Conservation (phyloP, 2,113 vertebrate species). For the Leptobrachium leishanense region DNA sequence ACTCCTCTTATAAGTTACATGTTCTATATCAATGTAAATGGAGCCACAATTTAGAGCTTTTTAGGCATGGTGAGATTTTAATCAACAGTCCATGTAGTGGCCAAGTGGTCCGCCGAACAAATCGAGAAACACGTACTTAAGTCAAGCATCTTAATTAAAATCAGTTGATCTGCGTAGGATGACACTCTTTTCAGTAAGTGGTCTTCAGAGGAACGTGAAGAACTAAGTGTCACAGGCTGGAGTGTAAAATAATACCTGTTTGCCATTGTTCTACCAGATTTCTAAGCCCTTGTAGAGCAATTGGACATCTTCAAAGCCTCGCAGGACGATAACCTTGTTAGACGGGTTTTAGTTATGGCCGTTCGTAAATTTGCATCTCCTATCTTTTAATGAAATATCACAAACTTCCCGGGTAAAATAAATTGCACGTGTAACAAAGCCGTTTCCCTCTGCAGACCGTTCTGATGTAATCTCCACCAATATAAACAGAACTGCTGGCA, state of each 20-base stretch:
- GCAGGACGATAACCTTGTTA: conserved; percentile 15
- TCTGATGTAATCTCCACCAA: conserved; percentile 18
- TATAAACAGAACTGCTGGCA: conserved; percentile 3
- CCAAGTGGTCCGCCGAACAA: conserved; percentile 25
- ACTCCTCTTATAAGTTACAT: no score
- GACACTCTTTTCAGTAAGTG: conserved; percentile 34
- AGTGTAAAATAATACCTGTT: not conserved
- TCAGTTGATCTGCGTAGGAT: conserved; percentile 33
- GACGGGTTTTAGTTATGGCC: conserved; percentile 5
- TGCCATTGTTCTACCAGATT: conserved; percentile 1
- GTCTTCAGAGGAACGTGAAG: conserved; percentile 36
- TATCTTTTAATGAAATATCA: conserved; percentile 35
- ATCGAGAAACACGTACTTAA: conserved; percentile 24
- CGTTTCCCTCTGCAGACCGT: conserved; percentile 4
- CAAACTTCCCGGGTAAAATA: conserved; percentile 17
- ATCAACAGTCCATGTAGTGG: not conserved
- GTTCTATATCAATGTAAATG: not conserved
- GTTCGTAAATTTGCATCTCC: conserved; percentile 22
- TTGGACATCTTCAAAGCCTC: not conserved
- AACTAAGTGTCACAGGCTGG: conserved; percentile 12
- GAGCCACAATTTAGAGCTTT: not conserved
- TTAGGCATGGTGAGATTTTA: not conserved
- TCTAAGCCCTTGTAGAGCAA: not conserved
- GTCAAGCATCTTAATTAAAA: conserved; percentile 50
- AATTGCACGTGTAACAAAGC: conserved; percentile 19